Conservation (phyloP, 2,797 vertebrate species). For the Megalops cyprinoides region DNA sequence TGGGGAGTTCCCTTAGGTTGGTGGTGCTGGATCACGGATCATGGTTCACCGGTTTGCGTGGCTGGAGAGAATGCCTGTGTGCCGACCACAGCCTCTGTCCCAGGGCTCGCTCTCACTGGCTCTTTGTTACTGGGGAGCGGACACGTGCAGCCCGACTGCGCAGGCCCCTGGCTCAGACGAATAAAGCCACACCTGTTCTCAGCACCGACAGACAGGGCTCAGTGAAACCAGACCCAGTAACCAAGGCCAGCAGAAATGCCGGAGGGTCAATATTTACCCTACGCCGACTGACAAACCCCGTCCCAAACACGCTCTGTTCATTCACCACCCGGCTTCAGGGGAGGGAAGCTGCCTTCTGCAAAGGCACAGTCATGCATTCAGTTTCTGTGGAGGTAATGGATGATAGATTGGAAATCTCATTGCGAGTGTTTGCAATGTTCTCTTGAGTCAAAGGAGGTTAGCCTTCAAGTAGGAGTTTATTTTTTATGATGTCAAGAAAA, state of each 20-base stretch:
- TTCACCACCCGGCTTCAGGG: background rate
- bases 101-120: background rate
- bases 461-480: no score
- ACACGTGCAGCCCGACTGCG: slow-evolving; percentile 21
- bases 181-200: slow-evolving; percentile 34
- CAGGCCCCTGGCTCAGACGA: background rate
- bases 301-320: background rate
- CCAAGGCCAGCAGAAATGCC: background rate
- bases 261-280: slow-evolving; percentile 27
- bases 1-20: background rate
- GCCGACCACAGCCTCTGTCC: background rate
- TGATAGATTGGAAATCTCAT: background rate
- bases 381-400: background rate
- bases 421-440: background rate
- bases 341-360: background rate
- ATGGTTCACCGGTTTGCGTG: background rate
- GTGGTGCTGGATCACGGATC: background rate
- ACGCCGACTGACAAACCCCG: background rate
- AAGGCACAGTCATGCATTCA: slow-evolving; percentile 28
- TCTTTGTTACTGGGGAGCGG: slow-evolving; percentile 9
- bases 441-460: background rate
- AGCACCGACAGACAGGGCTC: background rate
- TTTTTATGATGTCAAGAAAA: no score
- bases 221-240: slow-evolving; percentile 11
- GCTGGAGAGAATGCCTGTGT: background rate